Conservation (phyloP, 2,888 invertebrate species). For the Pocota personata region DNA sequence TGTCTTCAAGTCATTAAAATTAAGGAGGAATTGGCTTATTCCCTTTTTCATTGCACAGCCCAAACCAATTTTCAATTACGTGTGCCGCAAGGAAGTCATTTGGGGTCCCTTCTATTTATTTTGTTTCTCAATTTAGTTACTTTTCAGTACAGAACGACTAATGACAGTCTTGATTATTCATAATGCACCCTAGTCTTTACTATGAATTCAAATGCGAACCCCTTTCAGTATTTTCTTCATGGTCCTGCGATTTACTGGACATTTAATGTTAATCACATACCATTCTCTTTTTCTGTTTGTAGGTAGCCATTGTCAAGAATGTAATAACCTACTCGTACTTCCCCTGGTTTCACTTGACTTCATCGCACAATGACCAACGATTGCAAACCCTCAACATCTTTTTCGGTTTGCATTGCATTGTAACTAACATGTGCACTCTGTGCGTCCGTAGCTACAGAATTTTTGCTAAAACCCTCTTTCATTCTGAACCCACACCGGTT, state of each 20-base stretch:
- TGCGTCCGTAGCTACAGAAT: neutral
- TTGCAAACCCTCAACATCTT: conserved; percentile 14
- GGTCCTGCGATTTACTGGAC: conserved; percentile 45
- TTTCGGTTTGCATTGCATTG: neutral
- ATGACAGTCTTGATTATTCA: neutral
- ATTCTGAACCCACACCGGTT: neutral
- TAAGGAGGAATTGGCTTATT: too few species aligned
- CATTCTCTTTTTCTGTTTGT: neutral
- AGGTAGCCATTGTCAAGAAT: neutral
- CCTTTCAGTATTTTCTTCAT: conserved; percentile 25
- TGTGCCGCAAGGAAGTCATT: neutral
- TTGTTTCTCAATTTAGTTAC: neutral
- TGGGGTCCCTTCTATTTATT: neutral
- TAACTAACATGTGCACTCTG: conserved; percentile 16
- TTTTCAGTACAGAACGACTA: neutral
- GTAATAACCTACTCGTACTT: neutral
- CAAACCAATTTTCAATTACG: too few species aligned
- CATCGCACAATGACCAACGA: conserved; percentile 41
- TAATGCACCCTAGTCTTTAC: neutral
- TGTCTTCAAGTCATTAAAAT: too few species aligned
- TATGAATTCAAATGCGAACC: neutral
- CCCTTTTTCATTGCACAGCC: too few species aligned
- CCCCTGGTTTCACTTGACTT: conserved; percentile 55
- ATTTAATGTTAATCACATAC: conserved; percentile 35
- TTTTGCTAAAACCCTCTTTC: conserved; percentile 16